A percentile compares a stretch with the other conserved stretches of the same genome.
Conservation (phyloP, 2,888 invertebrate species). For the Philereme transversata region DNA sequence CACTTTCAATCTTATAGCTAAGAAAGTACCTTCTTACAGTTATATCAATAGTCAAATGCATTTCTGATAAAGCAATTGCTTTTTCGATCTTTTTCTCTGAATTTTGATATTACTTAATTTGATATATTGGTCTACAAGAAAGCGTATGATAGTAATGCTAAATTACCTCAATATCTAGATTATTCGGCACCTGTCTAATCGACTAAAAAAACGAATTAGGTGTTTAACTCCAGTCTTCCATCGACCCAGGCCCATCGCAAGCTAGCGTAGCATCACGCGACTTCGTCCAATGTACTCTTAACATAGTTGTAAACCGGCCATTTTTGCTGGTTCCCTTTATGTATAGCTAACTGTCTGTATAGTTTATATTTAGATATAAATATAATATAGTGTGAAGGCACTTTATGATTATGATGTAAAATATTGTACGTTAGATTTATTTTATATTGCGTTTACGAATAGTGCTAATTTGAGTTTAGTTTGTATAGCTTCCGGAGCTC, state of each 20-base stretch:
- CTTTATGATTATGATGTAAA: conserved; percentile 1
- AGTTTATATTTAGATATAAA: too few relatives aligned
- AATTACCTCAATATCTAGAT: conserved; percentile 21
- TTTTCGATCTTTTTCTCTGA: too few relatives aligned
- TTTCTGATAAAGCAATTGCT: too few relatives aligned
- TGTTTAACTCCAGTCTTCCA: conserved; percentile 22
- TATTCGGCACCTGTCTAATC: conserved; percentile 3
- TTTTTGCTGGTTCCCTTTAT: conserved; percentile 49
- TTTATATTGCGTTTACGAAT: conserved; percentile 23
- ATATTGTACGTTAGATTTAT: conserved; percentile 17
- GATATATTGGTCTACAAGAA: conserved; percentile 10
- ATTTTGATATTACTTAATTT: too few relatives aligned
- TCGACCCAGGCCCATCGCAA: conserved; percentile 9
- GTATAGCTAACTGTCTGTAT: conserved; percentile 1
- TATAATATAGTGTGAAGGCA: too few relatives aligned
- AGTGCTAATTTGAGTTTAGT: conserved; percentile 18
- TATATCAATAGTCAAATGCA: too few relatives aligned
- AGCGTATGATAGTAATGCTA: neutral
- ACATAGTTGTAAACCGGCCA: conserved; percentile 50
- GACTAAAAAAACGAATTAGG: conserved; percentile 27
- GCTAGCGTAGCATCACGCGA: conserved; percentile 54
- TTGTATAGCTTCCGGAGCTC: conserved; percentile 24
- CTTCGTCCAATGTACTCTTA: conserved; percentile 65
- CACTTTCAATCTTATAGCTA: too few relatives aligned
- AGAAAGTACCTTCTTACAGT: too few relatives aligned